Percentiles rank a stretch among this genome's conserved stretches.
Conservation (phyloP, 1,140 invertebrate genomes). For the Eulimnadia texana region DNA sequence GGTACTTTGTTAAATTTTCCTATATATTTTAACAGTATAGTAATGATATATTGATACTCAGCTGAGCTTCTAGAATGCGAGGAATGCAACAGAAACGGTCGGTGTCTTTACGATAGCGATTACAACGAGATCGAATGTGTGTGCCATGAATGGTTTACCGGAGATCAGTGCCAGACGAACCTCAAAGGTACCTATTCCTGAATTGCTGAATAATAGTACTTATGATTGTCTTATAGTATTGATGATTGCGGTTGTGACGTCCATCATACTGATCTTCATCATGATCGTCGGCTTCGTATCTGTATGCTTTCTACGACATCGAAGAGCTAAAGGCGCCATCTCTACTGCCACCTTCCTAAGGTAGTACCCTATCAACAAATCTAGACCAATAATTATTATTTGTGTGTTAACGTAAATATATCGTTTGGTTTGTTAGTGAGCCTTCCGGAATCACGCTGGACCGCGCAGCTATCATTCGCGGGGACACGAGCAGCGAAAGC, state of each 20-base stretch:
- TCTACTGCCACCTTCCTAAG: conserved; percentile 11
- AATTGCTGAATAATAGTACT: neutral
- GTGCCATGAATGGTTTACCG: conserved; percentile 74
- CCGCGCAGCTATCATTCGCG: conserved; percentile 55
- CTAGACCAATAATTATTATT: too few relatives aligned
- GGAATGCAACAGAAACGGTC: conserved; percentile 67
- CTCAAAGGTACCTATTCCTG: conserved; percentile 47
- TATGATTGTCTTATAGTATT: conserved; percentile 38
- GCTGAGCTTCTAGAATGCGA: conserved; percentile 57
- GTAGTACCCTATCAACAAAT: too few relatives aligned
- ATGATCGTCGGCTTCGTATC: conserved; percentile 52
- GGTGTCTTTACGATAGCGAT: conserved; percentile 44
- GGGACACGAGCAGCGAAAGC: conserved; percentile 58
- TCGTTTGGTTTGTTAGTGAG: conserved; percentile 17
- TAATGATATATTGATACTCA: too few relatives aligned
- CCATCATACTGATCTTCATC: conserved; percentile 49
- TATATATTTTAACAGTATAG: too few relatives aligned
- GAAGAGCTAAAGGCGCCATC: conserved; percentile 16
- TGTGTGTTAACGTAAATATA: too few relatives aligned
- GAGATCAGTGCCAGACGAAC: conserved; percentile 62
- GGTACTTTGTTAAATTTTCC: too few relatives aligned
- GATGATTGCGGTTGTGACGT: conserved; percentile 53
- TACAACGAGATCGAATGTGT: conserved; percentile 50
- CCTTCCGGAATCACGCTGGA: conserved; percentile 32
- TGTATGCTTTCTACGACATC: conserved; percentile 38